phyloP scores from a whole-genome alignment of 2,113 vertebrate species.

The Zosterops borbonicus region DNA sequence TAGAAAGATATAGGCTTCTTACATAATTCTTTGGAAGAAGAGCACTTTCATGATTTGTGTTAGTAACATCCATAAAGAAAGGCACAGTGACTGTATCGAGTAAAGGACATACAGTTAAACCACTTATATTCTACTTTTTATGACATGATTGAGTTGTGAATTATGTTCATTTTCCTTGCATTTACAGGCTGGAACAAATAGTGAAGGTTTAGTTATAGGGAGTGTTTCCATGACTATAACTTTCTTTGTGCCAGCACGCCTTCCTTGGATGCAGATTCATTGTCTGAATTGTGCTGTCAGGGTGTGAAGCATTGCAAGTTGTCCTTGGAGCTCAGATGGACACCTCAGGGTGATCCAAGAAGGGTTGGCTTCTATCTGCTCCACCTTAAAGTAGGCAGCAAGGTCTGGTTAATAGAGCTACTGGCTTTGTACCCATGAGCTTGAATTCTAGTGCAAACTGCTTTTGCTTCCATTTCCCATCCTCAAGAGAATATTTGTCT shows the following conservation, averaged over 20 bases:
- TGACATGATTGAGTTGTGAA: constrained; percentile 37
- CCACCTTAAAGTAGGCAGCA: not conserved
- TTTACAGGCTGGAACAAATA: constrained; percentile 47
- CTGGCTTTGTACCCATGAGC: not conserved
- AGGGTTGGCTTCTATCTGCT: not conserved
- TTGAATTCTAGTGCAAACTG: not conserved
- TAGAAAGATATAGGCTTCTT: not conserved
- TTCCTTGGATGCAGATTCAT: not conserved
- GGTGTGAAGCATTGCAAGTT: not conserved
- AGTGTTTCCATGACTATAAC: not conserved
- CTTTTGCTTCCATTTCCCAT: not conserved
- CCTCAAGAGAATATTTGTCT: not conserved
- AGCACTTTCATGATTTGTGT: not conserved
- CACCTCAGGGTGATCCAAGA: not conserved
- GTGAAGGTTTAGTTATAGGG: constrained; percentile 12
- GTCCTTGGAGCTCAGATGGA: not conserved
- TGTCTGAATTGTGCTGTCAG: not conserved
- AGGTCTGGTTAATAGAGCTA: not conserved
- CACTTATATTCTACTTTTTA: constrained; percentile 37
- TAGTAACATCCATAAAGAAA: constrained; percentile 3
- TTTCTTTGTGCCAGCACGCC: not conserved
- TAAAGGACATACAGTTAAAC: constrained; percentile 18
- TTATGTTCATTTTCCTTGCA: constrained; percentile 25
- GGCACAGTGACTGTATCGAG: not conserved
- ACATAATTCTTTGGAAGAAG: not conserved